These are phyloP conservation scores for Oncorhynchus gorbuscha DNA, from an alignment of 2,113 vertebrate genomes.

Conservation along the genomic window DNA sequence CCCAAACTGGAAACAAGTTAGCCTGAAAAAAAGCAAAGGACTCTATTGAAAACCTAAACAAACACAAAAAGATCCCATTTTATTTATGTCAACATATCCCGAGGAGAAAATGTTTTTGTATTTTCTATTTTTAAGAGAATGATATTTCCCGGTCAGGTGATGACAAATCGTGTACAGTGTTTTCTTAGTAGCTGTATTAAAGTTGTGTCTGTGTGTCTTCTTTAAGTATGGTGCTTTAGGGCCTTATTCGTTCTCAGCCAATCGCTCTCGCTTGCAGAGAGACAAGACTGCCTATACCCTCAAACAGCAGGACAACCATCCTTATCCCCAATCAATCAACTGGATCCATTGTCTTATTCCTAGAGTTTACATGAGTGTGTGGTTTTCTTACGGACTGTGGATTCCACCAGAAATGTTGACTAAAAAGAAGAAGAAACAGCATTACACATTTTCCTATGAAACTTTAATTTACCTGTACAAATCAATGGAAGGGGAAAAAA, in stretches of 20 bases:
- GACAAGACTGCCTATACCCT: slow-evolving; percentile 12
- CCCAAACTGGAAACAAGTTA: slow-evolving; percentile 65
- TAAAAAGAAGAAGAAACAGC: slow-evolving; percentile 23
- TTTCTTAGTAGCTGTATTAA: slow-evolving; percentile 26
- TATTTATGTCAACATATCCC: slow-evolving; percentile 65
- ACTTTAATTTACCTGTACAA: slow-evolving; percentile 62
- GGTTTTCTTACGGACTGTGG: slow-evolving; percentile 25
- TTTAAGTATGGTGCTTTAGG: slow-evolving; percentile 32
- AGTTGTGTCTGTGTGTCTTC: slow-evolving; percentile 12
- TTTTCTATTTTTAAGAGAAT: slow-evolving; percentile 48
- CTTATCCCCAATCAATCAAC: neutral
- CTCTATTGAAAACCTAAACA: slow-evolving; percentile 51
- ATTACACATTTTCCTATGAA: slow-evolving; percentile 54
- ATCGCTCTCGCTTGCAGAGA: slow-evolving; percentile 23
- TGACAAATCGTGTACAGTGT: slow-evolving; percentile 49
- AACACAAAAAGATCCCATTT: slow-evolving; percentile 49
- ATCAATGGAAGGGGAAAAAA: slow-evolving; percentile 42
- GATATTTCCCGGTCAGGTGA: slow-evolving; percentile 27
- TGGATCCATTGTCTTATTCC: slow-evolving; percentile 9
- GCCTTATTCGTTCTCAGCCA: slow-evolving; percentile 38
- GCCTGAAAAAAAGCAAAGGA: slow-evolving; percentile 75
- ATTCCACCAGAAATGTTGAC: slow-evolving; percentile 47
- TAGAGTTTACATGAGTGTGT: slow-evolving; percentile 14
- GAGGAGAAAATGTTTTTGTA: slow-evolving; percentile 40
- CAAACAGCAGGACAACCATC: slow-evolving; percentile 14